Evolutionary conservation across 1,140 invertebrate genomes (phyloP).

Genomic region (Anthonomus grandis): DNA sequence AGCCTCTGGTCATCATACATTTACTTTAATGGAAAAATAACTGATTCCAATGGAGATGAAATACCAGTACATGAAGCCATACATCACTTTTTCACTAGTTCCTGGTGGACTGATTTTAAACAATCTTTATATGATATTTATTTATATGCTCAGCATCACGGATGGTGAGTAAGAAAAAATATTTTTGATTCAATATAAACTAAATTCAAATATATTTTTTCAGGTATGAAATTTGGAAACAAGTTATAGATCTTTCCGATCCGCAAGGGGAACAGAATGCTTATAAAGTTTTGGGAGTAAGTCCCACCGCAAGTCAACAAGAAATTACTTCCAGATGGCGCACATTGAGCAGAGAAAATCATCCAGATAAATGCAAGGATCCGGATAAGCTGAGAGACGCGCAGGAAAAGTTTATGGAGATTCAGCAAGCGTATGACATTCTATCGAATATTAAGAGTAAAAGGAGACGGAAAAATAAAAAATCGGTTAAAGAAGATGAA

Average conservation of each 20-base stretch:
- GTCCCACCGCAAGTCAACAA: slow-evolving; percentile 72
- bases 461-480: slow-evolving; percentile 67
- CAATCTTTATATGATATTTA: slow-evolving; percentile 67
- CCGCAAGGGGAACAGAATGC: slow-evolving; percentile 87
- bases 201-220: slow-evolving; percentile 10
- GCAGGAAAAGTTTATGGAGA: slow-evolving; percentile 87
- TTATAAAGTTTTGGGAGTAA: slow-evolving; percentile 76
- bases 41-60: slow-evolving; percentile 82
- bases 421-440: slow-evolving; percentile 89
- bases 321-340: slow-evolving; percentile 83
- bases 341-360: slow-evolving; percentile 78
- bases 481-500: slow-evolving; percentile 48
- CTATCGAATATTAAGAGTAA: slow-evolving; percentile 79
- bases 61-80: slow-evolving; percentile 84
- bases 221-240: slow-evolving; percentile 73
- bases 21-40: slow-evolving; percentile 86
- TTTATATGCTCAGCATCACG: slow-evolving; percentile 37
- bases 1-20: slow-evolving; percentile 74
- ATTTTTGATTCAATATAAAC: background rate
- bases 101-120: slow-evolving; percentile 72
- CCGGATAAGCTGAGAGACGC: slow-evolving; percentile 60
- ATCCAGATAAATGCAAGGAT: slow-evolving; percentile 89
- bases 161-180: slow-evolving; percentile 39
- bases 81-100: slow-evolving; percentile 86
- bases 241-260: slow-evolving; percentile 82